phyloP scores from a whole-genome alignment of 1,140 invertebrate genomes.

The Drosophila repletoides region DNA sequence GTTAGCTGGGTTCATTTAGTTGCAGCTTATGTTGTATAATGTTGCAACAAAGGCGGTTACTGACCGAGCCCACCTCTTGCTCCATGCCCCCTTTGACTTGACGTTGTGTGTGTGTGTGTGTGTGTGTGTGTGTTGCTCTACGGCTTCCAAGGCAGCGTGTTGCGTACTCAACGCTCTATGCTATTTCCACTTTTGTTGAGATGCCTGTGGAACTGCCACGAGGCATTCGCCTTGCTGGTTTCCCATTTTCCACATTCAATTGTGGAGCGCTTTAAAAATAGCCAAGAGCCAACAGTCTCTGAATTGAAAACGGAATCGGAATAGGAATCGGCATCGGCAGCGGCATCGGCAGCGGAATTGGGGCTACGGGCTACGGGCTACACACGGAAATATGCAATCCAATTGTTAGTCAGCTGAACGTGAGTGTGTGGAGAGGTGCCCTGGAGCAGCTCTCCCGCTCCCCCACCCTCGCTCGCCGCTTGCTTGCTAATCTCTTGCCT shows the following conservation, averaged over 20 bases:
- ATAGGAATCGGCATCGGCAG: too few species aligned
- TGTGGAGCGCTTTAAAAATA: conserved; percentile 37
- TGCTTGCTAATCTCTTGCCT: conserved; percentile 31
- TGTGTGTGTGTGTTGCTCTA: conserved; percentile 43
- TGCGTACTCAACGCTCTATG: conserved; percentile 10
- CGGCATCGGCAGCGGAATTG: not conserved
- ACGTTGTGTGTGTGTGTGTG: too few species aligned
- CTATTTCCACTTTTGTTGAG: not conserved
- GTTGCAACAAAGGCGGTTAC: conserved; percentile 64
- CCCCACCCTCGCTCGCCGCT: too few species aligned
- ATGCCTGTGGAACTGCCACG: not conserved
- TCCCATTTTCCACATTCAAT: conserved; percentile 3
- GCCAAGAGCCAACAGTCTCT: conserved; percentile 15
- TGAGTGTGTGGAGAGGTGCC: conserved; percentile 7
- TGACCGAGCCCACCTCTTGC: conserved; percentile 44
- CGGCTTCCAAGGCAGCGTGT: conserved; percentile 45
- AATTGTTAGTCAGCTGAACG: conserved; percentile 16
- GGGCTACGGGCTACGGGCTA: conserved; percentile 1
- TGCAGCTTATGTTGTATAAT: conserved; percentile 55
- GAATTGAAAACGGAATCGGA: too few species aligned
- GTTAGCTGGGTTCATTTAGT: conserved; percentile 17
- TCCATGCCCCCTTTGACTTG: too few species aligned
- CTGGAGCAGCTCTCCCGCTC: conserved; percentile 10
- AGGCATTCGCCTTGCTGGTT: conserved; percentile 2
- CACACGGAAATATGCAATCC: conserved; percentile 12